Evolutionary conservation across 2,113 vertebrate species (phyloP).

Genomic region (Cettia cetti): DNA sequence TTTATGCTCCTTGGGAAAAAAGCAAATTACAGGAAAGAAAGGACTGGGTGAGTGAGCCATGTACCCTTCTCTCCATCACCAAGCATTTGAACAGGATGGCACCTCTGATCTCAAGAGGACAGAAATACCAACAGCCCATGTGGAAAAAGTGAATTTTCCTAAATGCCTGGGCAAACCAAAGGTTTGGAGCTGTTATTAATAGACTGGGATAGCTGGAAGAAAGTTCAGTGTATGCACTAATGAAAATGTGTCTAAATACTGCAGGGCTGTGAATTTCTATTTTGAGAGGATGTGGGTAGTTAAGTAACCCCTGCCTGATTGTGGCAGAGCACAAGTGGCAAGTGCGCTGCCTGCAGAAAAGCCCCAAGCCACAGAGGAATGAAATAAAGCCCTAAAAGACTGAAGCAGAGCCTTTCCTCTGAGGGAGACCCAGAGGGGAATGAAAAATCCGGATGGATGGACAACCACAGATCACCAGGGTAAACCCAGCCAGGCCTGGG

Average conservation of each 20-base stretch:
- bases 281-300: not conserved
- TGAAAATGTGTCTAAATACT: not conserved
- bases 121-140: not conserved
- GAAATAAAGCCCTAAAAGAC: not conserved
- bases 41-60: not conserved
- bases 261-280: not conserved
- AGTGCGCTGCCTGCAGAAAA: not conserved
- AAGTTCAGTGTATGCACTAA: not conserved
- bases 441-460: accelerated
- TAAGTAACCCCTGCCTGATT: not conserved
- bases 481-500: not conserved
- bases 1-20: no score
- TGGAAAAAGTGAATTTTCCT: slow-evolving; percentile 18
- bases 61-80: not conserved
- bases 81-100: not conserved
- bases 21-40: no score
- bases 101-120: not conserved
- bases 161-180: not conserved
- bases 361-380: not conserved
- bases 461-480: accelerated
- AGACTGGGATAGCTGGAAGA: not conserved
- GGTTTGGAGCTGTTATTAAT: not conserved
- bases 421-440: not conserved
- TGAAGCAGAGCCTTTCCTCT: not conserved
- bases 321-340: not conserved